phyloP scores from a whole-genome alignment of 2,797 vertebrate genomes.

The Ctenochaetus hawaiiensis region DNA sequence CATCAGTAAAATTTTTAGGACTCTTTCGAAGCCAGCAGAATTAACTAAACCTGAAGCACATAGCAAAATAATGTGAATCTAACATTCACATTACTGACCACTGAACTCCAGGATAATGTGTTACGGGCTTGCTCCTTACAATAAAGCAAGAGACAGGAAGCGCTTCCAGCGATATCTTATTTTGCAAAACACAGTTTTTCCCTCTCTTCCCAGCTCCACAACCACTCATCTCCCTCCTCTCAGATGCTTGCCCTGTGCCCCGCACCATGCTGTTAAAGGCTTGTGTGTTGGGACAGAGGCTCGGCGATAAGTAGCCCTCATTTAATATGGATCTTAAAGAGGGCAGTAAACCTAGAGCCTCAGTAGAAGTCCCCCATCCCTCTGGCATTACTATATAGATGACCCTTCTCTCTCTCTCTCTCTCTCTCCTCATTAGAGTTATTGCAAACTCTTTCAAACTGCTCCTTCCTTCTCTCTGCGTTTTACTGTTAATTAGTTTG shows the following conservation, averaged over 20 bases:
- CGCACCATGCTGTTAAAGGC: constrained; percentile 76
- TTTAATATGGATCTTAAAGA: constrained; percentile 85
- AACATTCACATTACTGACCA: constrained; percentile 19
- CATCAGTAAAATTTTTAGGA: background rate
- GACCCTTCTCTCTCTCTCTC: constrained; percentile 65
- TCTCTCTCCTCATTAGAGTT: constrained; percentile 87
- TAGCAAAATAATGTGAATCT: constrained; percentile 7
- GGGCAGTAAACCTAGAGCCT: constrained; percentile 82
- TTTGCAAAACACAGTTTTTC: constrained; percentile 58
- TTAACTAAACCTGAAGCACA: background rate
- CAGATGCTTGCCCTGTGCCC: constrained; percentile 74
- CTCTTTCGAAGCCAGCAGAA: constrained; percentile 1
- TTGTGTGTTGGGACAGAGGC: constrained; percentile 76
- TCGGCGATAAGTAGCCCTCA: constrained; percentile 80
- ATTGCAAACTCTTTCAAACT: constrained; percentile 91
- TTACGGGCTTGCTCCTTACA: constrained; percentile 18
- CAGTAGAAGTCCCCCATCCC: constrained; percentile 66
- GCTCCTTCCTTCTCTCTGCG: constrained; percentile 89
- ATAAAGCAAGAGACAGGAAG: constrained; percentile 38
- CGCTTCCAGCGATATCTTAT: constrained; percentile 35
- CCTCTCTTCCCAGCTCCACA: constrained; percentile 35
- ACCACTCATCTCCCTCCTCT: constrained; percentile 67
- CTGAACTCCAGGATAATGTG: background rate
- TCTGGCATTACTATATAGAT: constrained; percentile 75
- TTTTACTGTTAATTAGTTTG: constrained; percentile 94